These are phyloP conservation scores for Xiphorhynchus erythropygius DNA, from an alignment of 2,797 vertebrate genomes.

Conservation along the genomic window DNA sequence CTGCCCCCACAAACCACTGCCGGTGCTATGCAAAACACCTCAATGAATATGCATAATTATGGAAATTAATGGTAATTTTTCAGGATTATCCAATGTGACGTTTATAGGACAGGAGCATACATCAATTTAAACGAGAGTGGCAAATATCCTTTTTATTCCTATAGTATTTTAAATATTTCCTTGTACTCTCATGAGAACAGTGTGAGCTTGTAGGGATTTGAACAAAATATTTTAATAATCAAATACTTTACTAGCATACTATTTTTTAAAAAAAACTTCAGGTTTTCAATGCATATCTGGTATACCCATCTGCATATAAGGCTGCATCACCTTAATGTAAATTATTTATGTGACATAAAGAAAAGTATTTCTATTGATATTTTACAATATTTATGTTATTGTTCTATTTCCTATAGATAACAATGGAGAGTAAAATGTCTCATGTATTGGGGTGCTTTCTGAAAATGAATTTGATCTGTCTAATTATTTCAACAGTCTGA, in stretches of 20 bases:
- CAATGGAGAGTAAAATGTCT: neutral
- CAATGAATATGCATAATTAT: slow-evolving; percentile 93
- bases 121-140: slow-evolving; percentile 87
- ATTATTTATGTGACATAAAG: neutral
- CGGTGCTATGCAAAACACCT: slow-evolving; percentile 85
- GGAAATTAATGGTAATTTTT: slow-evolving; percentile 88
- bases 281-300: neutral
- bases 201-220: slow-evolving; percentile 59
- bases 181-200: slow-evolving; percentile 62
- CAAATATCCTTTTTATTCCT: slow-evolving; percentile 85
- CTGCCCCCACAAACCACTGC: slow-evolving; percentile 64
- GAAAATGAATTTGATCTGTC: slow-evolving; percentile 21
- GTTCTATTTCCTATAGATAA: neutral
- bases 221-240: slow-evolving; percentile 59
- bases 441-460: neutral
- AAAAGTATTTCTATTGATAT: neutral
- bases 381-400: slow-evolving; percentile 12
- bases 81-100: slow-evolving; percentile 89
- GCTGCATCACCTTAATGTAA: neutral
- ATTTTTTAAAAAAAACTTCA: slow-evolving; percentile 28
- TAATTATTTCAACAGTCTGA: slow-evolving; percentile 49
- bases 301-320: neutral
- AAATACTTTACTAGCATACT: slow-evolving; percentile 25
- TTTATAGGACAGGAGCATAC: slow-evolving; percentile 87
- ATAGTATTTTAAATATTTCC: slow-evolving; percentile 73